Evolutionary conservation across 2,888 invertebrate species (phyloP), one percentile per base, ranked within the genome.

Genomic region (Maniola hyperantus): DNA sequence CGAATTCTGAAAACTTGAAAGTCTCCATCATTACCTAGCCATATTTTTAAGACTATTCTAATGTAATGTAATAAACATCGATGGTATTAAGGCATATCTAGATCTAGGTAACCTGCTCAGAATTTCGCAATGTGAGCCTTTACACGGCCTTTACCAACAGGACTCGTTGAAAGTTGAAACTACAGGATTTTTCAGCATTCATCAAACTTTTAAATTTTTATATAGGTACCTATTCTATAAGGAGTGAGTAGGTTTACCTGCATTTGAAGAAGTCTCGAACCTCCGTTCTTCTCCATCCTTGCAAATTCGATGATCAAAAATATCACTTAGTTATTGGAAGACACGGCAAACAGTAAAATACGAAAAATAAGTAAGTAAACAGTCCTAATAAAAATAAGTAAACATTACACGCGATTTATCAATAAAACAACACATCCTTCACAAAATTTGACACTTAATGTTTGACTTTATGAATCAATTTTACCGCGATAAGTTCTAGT

Each of bases 251-350:
- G 26, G 74, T 82, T 81, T 76, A 90, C 91, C 87, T 92, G 90
- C 88, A 92, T 92, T 73, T 92, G 90, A 78, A 92, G 76, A 39
- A 92, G 83, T 73, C 85, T 82, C 61, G 91, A 92, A 39, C 88
- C 89, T 65, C 85, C 84, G 64, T 75, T 83, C 68, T 85, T 90
- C 78, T 92, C 91, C 91, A 92, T 92, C 71, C 59, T 69, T 61
- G 48, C 64, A 13, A 44, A 65, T 67, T 51, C 36, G 10, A 20
- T 20, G n/a, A 51, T 61, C 44, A 53, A 68, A 71, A 71, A 72
- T 73, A 77, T 73, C 69, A 75, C 71, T 71, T 62, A 79, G 72
- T 15, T 57, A 39, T 57, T 77, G 76, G 81, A 84, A 83, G 79
- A 82, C 80, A 72, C 78, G 66, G 53, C 68, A 69, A 77, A 51